A percentile compares a stretch with the other conserved stretches of the same genome.
phyloP scores from a whole-genome alignment of 2,888 invertebrate species.

The Pandemis corylana region DNA sequence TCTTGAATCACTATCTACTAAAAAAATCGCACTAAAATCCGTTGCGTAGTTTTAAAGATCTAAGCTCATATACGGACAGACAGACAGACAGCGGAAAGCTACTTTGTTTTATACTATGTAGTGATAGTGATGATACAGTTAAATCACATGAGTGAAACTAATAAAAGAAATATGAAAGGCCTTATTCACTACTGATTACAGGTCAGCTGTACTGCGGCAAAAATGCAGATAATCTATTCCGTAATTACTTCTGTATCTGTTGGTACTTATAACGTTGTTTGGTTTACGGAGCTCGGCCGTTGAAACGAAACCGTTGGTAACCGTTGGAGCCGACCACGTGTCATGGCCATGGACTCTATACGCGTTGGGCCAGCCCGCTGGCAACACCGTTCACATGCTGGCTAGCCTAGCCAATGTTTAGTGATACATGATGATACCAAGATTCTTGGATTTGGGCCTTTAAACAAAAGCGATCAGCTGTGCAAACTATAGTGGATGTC shows the following conservation, averaged over 20 bases:
- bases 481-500: too few relatives aligned
- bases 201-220: neutral
- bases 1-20: too few relatives aligned
- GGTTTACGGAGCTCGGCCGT: constrained; percentile 9
- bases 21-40: too few relatives aligned
- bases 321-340: constrained; percentile 43
- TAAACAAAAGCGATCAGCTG: neutral
- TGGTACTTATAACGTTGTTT: constrained; percentile 3
- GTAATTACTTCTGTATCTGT: constrained; percentile 1
- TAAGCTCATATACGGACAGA: too few relatives aligned
- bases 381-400: neutral
- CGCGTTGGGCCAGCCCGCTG: neutral
- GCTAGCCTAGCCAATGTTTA: neutral
- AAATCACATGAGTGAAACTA: neutral
- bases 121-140: too few relatives aligned
- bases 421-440: too few relatives aligned
- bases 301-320: constrained; percentile 15
- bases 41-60: too few relatives aligned
- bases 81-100: too few relatives aligned
- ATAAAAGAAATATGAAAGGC: neutral
- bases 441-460: neutral
- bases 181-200: neutral
- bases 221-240: neutral
- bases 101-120: too few relatives aligned
- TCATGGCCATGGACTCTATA: constrained; percentile 49